Evolutionary conservation across 53 echinoderm and acorn worm genomes (phyloP).

Genomic region (Luidia sarsii): DNA sequence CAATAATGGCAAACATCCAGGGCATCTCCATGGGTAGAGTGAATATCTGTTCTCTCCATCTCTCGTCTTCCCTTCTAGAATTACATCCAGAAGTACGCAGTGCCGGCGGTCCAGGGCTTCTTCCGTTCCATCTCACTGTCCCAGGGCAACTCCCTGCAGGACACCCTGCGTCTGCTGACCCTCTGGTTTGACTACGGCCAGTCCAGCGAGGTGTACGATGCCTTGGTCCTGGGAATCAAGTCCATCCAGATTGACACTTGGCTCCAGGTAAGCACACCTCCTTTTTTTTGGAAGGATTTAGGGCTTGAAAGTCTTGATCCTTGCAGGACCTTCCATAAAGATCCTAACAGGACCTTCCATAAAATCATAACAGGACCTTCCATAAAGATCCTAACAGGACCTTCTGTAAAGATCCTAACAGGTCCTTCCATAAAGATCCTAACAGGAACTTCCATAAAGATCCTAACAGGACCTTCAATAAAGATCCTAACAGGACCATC

Average conservation of each 20-base stretch:
- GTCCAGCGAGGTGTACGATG: slow-evolving; percentile 88
- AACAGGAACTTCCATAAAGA: too few species aligned
- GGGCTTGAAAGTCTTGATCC: too few species aligned
- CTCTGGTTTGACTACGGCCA: slow-evolving; percentile 99
- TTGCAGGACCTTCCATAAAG: too few species aligned
- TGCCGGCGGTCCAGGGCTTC: slow-evolving; percentile 94
- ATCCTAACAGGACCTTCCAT: too few species aligned
- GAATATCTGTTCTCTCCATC: not conserved
- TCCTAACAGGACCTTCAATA: too few species aligned
- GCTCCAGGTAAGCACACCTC: slow-evolving; percentile 84
- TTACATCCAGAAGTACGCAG: slow-evolving; percentile 77
- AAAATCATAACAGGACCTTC: too few species aligned
- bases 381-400: too few species aligned
- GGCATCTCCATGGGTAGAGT: not conserved
- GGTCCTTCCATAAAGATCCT: too few species aligned
- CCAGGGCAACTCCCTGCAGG: slow-evolving; percentile 90
- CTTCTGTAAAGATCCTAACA: too few species aligned
- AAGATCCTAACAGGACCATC: too few species aligned
- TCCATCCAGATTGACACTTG: slow-evolving; percentile 97
- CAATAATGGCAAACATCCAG: too few species aligned
- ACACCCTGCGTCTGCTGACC: slow-evolving; percentile 92
- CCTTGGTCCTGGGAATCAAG: slow-evolving; percentile 91
- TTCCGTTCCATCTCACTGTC: slow-evolving; percentile 94
- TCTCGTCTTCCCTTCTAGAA: slow-evolving; percentile 40
- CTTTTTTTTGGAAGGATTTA: too few species aligned